Evolutionary conservation across 2,113 vertebrate genomes (phyloP).

Genomic region (Donacobius atricapilla): DNA sequence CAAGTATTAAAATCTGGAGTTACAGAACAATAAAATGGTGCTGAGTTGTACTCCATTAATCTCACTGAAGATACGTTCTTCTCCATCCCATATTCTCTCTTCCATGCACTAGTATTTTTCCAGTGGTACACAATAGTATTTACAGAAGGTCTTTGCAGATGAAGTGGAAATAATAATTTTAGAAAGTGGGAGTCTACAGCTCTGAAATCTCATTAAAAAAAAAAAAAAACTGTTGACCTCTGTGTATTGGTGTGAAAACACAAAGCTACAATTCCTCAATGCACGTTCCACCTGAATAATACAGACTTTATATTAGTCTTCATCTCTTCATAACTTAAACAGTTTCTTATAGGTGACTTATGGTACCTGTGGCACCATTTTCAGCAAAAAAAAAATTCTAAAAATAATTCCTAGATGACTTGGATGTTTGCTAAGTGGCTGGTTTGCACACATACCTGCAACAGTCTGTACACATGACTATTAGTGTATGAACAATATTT

Average conservation of each 20-base stretch:
- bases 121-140: background rate
- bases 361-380: background rate
- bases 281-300: background rate
- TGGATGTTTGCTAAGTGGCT: background rate
- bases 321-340: background rate
- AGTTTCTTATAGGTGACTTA: background rate
- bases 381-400: background rate
- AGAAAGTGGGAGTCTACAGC: background rate
- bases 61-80: background rate
- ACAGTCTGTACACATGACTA: background rate
- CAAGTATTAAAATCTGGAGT: background rate
- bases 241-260: background rate
- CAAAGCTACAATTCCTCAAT: background rate
- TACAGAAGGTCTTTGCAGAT: background rate
- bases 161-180: conserved; percentile 16
- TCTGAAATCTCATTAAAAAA: fast-evolving
- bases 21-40: conserved; percentile 34
- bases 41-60: background rate
- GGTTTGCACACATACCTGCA: background rate
- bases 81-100: background rate
- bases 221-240: background rate
- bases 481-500: background rate
- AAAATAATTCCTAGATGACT: background rate
- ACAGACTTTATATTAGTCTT: background rate
- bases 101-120: background rate